Base-by-base conservation (phyloP, 2,113 vertebrate species). In the Pituophis catenifer region DNA sequence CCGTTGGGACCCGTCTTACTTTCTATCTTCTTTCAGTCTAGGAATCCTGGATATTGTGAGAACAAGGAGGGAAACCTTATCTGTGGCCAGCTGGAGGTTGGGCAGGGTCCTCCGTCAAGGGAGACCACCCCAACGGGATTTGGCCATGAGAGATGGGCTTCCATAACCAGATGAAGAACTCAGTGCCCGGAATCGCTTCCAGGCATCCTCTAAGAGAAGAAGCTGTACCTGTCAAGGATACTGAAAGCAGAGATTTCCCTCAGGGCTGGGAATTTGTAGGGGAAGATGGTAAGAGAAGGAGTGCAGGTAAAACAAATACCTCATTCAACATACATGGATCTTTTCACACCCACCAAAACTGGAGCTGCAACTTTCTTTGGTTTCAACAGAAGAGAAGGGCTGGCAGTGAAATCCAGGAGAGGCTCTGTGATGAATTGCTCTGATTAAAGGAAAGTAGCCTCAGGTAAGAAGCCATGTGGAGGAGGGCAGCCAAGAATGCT, bases 81-180 rank as follows among this genome's bases (percentile, higher is more conserved):
- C 97, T 98, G 97, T 97, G n/a, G 97, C 95, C 0, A 95, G 97
- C 65, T 98, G 97, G 97, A 97, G 97, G 96, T 95, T 93, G 90
- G 94, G 96, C 95, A 98, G 93, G 94, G 95, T 97, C 98, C 98
- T 98, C 98, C 98, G 97, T 98, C 97, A 96, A 96, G 95, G 95
- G 92, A 96, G 98, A 96, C 95, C 96, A 95, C 97, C 97, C 97
- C 97, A 96, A 97, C 97, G 96, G 97, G 96, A 97, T 97, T 94
- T 98, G 98, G 98, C 97, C 97, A 55, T 33, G 89, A 96, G 94
- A 94, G 94, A 94, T 94, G 94, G 97, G 95, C 96, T 96, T 95
- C 96, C 95, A 94, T 95, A 95, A 97, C 94, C 94, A 96, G 96
- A 96, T 94, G 50, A 96, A 95, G 91, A 96, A 93, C 75, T 94